phyloP scores from a whole-genome alignment of 1,140 invertebrate species.

The Antheraea mylitta region DNA sequence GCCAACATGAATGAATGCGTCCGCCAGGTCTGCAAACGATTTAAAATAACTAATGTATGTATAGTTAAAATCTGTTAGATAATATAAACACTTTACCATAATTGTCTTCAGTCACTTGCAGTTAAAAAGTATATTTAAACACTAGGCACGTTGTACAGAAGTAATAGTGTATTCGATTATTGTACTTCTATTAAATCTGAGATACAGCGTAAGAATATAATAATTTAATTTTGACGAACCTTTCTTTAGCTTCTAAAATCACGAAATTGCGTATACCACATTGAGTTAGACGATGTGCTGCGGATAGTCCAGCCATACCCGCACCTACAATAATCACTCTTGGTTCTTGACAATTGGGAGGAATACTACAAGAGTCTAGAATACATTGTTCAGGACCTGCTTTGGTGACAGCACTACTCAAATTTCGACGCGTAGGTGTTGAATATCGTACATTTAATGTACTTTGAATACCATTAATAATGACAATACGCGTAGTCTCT shows the following conservation, averaged over 20 bases:
- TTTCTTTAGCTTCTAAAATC: slow-evolving; percentile 86
- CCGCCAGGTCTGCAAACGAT: slow-evolving; percentile 79
- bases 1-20: slow-evolving; percentile 86
- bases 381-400: slow-evolving; percentile 55
- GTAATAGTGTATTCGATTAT: too few species aligned
- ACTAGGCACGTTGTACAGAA: too few species aligned
- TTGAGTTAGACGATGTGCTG: slow-evolving; percentile 83
- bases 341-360: slow-evolving; percentile 81
- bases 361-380: slow-evolving; percentile 70
- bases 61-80: neutral
- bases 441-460: neutral
- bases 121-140: too few species aligned
- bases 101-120: too few species aligned
- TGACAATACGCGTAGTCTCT: neutral
- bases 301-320: slow-evolving; percentile 87
- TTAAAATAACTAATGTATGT: neutral
- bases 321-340: slow-evolving; percentile 86
- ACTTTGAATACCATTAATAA: neutral
- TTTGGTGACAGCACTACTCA: slow-evolving; percentile 43
- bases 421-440: slow-evolving; percentile 14
- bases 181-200: neutral
- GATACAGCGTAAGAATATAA: slow-evolving; percentile 1
- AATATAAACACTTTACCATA: too few species aligned
- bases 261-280: slow-evolving; percentile 85
- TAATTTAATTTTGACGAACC: slow-evolving; percentile 60